These are phyloP conservation scores for Cyclophora punctaria DNA, from an alignment of 2,888 invertebrate species.

Conservation along the genomic window DNA sequence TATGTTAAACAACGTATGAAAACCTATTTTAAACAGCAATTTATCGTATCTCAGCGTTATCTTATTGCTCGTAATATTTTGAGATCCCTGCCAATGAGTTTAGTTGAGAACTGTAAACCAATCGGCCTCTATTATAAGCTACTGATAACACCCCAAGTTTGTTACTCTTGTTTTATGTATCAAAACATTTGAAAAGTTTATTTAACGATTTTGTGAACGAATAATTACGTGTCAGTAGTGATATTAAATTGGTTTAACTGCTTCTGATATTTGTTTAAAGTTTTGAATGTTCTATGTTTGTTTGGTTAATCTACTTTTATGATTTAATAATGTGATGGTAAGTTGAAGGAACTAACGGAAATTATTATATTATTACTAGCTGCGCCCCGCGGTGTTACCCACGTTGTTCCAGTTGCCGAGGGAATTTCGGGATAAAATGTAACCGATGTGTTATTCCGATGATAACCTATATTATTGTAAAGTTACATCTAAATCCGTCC, in stretches of 20 bases:
- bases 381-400: no score
- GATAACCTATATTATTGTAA: no score
- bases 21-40: constrained; percentile 61
- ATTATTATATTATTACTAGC: no score
- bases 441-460: no score
- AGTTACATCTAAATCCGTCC: no score
- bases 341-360: no score
- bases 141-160: constrained; percentile 44
- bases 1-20: constrained; percentile 31
- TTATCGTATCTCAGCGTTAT: constrained; percentile 56
- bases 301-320: no score
- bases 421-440: no score
- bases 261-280: constrained; percentile 7
- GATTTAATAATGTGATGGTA: no score
- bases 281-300: no score
- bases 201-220: constrained; percentile 17
- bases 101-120: constrained; percentile 49
- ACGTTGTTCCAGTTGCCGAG: no score
- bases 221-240: background rate
- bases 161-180: constrained; percentile 32
- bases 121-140: constrained; percentile 45
- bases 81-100: constrained; percentile 47
- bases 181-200: constrained; percentile 23
- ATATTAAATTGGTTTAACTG: background rate
- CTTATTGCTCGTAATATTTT: constrained; percentile 37